phyloP scores from a whole-genome alignment of 2,888 invertebrate genomes.

The Morpho achilles region DNA sequence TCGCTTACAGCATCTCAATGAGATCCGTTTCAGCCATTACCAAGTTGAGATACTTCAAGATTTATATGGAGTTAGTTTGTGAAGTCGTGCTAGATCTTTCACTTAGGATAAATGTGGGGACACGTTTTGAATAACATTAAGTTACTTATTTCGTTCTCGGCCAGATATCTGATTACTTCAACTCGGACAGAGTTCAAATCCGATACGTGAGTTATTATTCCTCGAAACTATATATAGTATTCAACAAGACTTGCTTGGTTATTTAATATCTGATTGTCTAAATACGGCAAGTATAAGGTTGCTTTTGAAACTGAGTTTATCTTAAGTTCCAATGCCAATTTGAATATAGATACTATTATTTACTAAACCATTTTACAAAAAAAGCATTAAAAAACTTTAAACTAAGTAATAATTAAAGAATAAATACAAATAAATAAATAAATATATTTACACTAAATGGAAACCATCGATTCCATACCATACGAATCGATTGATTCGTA shows the following conservation, averaged over 20 bases:
- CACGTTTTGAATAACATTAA: constrained; percentile 61
- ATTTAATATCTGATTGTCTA: constrained; percentile 7
- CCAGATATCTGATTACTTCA: constrained; percentile 44
- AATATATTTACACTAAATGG: no score
- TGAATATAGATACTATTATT: no score
- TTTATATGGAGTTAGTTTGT: constrained; percentile 59
- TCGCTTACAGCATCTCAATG: constrained; percentile 12
- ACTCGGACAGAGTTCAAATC: constrained; percentile 43
- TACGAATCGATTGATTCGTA: no score
- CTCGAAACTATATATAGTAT: constrained; percentile 12
- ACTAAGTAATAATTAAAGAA: no score
- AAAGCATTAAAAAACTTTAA: no score
- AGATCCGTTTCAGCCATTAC: constrained; percentile 27
- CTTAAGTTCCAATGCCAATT: constrained; percentile 11
- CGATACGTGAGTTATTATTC: constrained; percentile 44
- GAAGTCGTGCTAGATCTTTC: constrained; percentile 69
- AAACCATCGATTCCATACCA: no score
- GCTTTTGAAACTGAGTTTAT: constrained; percentile 12
- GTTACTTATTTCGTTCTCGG: constrained; percentile 34
- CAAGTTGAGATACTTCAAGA: constrained; percentile 34
- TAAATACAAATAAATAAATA: no score
- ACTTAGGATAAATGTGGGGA: constrained; percentile 71
- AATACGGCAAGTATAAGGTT: constrained; percentile 4
- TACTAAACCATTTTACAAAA: no score
- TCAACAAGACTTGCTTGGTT: constrained; percentile 12